phyloP scores from a whole-genome alignment of 2,113 vertebrate species.

The Rhynchopsitta pachyrhyncha region DNA sequence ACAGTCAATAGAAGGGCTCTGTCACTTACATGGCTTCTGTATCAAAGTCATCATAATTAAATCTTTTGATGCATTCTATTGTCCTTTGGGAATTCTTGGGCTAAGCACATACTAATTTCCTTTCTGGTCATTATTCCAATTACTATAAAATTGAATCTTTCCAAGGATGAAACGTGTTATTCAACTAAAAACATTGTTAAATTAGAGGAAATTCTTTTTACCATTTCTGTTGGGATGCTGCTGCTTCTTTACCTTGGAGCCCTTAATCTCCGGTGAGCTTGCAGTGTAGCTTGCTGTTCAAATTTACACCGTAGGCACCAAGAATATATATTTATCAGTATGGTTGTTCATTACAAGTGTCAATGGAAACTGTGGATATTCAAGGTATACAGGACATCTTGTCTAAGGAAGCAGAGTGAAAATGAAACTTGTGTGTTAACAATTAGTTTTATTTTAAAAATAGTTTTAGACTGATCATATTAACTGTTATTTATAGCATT shows the following conservation, averaged over 20 bases:
- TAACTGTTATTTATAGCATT: background rate
- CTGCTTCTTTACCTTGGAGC: background rate
- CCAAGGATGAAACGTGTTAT: constrained; percentile 54
- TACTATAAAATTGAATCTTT: constrained; percentile 64
- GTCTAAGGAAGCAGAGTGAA: background rate
- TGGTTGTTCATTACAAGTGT: background rate
- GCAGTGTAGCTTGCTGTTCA: background rate
- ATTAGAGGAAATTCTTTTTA: background rate
- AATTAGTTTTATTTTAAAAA: background rate
- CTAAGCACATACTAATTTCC: constrained; percentile 35
- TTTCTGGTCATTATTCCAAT: constrained; percentile 55
- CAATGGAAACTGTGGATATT: background rate
- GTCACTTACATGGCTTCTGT: constrained; percentile 69
- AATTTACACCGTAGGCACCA: background rate
- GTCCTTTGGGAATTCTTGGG: constrained; percentile 50
- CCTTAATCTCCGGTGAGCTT: background rate
- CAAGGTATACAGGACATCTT: background rate
- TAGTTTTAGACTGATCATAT: background rate
- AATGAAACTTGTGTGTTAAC: background rate
- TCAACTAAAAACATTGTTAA: background rate
- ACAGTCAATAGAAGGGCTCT: constrained; percentile 81
- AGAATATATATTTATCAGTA: background rate
- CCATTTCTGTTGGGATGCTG: background rate
- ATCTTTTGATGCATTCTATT: constrained; percentile 59
- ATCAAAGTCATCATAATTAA: constrained; percentile 55